Base-by-base conservation (phyloP, 2,113 vertebrate species). In the Tonatia bakeri region DNA sequence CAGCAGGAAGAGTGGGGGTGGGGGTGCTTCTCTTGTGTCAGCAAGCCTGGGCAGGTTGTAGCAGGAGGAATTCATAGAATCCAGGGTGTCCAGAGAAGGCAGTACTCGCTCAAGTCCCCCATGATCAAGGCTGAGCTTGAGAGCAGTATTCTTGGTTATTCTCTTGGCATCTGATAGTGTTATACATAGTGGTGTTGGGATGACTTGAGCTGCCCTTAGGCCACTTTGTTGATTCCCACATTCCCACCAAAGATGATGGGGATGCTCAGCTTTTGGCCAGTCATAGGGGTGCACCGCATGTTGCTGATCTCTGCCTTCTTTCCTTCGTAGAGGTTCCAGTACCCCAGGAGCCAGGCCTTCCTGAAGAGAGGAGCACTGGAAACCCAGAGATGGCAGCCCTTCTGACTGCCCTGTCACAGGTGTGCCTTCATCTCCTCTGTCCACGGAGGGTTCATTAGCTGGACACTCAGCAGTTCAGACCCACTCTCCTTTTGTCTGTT, bases 351-450 rank as follows among this genome's bases (percentile, higher is more conserved):
- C 52, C 88, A 87, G 93, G n/a, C 40, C 45, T 75, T 89, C 91
- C 93, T 40, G 69, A 85, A 69, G 96, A 96, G 72, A 86, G 65
- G 56, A 82, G 2, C 33, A 40, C 95, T 31, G 79, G 91, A 81
- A 95, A 96, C 56, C 65, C 96, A 12, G 96, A 96, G 59, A 89
- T 98, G 97, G 96, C 96, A 4, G 96, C 97, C 38, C 95, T 98
- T 40, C 97, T 98, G 14, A 93, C 94, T 28, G 97, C 97, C 52
- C 87, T 98, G 1, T 97, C 97, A 24, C 97, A 98, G 97, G 97
- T 98, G 84, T 1, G 50, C 69, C 73, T 61, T 52, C 9, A 17
- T 56, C 36, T 77, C 69, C 73, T 26, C 64, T n/a, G 64, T 45
- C 38, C 19, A 9, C 36, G 67, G 59, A 80, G 83, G 82, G n/a